Conservation (phyloP, 2,888 invertebrate species). For the Beris morrisii region DNA sequence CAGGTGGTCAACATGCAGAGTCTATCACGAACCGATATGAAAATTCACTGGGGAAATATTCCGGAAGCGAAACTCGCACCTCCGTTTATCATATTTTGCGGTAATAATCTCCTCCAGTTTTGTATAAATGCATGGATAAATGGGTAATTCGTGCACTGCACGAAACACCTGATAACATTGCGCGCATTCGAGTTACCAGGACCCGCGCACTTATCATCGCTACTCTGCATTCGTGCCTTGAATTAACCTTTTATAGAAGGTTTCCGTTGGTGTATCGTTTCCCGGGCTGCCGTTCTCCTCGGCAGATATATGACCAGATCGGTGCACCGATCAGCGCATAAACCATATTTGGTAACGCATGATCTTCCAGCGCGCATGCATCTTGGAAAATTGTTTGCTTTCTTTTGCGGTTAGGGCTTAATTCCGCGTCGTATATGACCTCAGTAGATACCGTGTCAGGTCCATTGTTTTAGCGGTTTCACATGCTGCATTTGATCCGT, state of each 20-base stretch:
- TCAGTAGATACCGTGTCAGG: constrained; percentile 21
- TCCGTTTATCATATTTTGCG: constrained; percentile 29
- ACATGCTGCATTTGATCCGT: constrained; percentile 26
- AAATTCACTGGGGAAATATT: constrained; percentile 21
- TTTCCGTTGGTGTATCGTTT: too few species aligned
- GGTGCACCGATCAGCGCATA: constrained; percentile 21
- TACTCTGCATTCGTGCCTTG: constrained; percentile 26
- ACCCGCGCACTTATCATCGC: constrained; percentile 22
- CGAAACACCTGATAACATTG: constrained; percentile 32
- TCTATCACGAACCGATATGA: constrained; percentile 26
- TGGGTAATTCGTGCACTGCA: constrained; percentile 32
- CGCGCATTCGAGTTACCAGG: constrained; percentile 1
- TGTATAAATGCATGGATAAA: constrained; percentile 27
- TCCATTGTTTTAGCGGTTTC: constrained; percentile 29
- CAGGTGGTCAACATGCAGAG: constrained; percentile 23
- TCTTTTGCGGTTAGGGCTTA: constrained; percentile 30
- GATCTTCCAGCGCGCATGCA: constrained; percentile 29
- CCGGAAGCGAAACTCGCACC: constrained; percentile 32
- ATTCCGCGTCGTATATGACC: constrained; percentile 25
- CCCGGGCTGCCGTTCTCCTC: too few species aligned
- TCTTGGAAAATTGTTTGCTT: constrained; percentile 22
- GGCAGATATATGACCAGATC: neutral
- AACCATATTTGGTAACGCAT: constrained; percentile 35
- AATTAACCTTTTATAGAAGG: constrained; percentile 23
- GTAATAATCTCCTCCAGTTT: constrained; percentile 28